Evolutionary conservation across 2,888 invertebrate genomes (phyloP), one percentile per base, ranked within the genome.

Genomic region (Seira ritae): DNA sequence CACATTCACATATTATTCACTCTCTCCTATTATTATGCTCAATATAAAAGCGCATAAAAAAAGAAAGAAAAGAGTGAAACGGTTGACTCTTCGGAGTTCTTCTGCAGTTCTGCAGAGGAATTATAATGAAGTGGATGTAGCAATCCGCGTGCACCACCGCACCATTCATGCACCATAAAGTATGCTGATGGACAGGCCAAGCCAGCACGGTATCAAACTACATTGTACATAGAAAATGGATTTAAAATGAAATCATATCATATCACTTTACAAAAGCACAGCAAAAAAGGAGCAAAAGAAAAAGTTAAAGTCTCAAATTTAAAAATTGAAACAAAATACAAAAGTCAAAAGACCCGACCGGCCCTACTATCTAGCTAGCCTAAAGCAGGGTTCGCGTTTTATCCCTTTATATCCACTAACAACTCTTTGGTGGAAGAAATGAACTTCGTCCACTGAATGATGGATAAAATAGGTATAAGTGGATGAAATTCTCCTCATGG

Each of bases 111-210:
- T 23, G n/a, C 24, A 62, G 65, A 62, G 65, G 22, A 65, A 69
- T 70, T 67, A 77, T 67, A n/a, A 75, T 77, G 68, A 77, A 70
- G 70, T 62, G 70, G 77, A 17, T 70, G 23, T 62, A 78, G 77
- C 23, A 78, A 46, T 79, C 71, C 50, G 50, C 50, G 15, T 50
- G 50, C 50, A 50, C 15, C 15, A 15, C 50, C 66, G 6, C 15
- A 50, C 50, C 72, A 79, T 79, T 72, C 79, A 79, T 79, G 79
- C 79, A 66, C 79, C 79, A 79, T 79, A 79, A 79, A 79, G 79
- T 79, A 79, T 78, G 65, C 71, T 55, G 71, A 67, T 17, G 42
- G 79, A 79, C 79, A 67, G 79, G 55, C 79, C 50, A 71, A n/a
- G 50, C 50, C 50, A 50, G 50, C 50, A n/a, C 50, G 17, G 50